phyloP scores from a whole-genome alignment of 2,888 invertebrate genomes.

The Empis livida region DNA sequence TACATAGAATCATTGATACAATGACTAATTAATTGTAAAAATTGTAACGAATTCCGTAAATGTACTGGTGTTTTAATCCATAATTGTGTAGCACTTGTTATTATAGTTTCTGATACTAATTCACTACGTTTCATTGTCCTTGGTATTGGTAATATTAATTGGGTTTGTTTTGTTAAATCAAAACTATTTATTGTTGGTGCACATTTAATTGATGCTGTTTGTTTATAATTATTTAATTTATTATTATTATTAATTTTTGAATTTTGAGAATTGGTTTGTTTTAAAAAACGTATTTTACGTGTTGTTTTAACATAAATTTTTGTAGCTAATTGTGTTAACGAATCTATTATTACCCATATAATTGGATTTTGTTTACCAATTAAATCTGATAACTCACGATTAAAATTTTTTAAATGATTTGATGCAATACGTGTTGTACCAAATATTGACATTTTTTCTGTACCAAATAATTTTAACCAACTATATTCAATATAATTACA shows the following conservation, averaged over 20 bases:
- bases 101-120: constrained; percentile 17
- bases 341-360: constrained; percentile 19
- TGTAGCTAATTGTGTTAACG: constrained; percentile 17
- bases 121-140: constrained; percentile 9
- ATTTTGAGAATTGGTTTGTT: not conserved
- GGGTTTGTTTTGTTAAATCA: not conserved
- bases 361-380: constrained; percentile 14
- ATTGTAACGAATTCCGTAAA: constrained; percentile 19
- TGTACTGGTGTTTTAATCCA: constrained; percentile 22
- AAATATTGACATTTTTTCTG: constrained; percentile 23
- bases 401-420: constrained; percentile 19
- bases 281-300: constrained; percentile 12
- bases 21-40: constrained; percentile 19
- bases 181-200: no score
- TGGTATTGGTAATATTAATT: not conserved
- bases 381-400: constrained; percentile 15
- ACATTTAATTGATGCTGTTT: no score
- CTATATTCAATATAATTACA: constrained; percentile 18
- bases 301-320: constrained; percentile 15
- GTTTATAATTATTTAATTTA: no score
- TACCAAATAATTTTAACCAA: constrained; percentile 18
- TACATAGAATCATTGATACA: constrained; percentile 19
- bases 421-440: constrained; percentile 18
- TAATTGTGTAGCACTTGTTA: constrained; percentile 19
- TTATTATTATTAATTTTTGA: not conserved